These are phyloP conservation scores for Elysia crispata DNA, from an alignment of 2,888 invertebrate species.

Conservation along the genomic window DNA sequence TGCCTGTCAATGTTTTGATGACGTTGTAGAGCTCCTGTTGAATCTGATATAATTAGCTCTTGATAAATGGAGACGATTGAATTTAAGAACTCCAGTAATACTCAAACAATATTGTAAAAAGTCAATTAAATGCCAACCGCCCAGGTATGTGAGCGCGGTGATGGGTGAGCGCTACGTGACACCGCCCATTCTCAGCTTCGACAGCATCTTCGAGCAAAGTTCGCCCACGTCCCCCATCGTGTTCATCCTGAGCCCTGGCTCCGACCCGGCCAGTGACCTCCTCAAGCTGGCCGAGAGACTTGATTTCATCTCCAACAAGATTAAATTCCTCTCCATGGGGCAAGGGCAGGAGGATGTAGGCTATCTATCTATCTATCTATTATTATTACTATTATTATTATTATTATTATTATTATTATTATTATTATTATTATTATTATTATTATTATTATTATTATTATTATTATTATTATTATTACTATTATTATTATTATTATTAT, in stretches of 20 bases:
- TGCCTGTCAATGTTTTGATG: no score
- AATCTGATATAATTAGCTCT: no score
- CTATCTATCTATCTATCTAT: neutral
- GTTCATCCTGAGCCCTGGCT: slow-evolving; percentile 76
- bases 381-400: no score
- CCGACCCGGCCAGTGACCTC: slow-evolving; percentile 75
- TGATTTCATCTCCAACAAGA: slow-evolving; percentile 69
- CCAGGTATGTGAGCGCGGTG: slow-evolving; percentile 76
- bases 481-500: neutral
- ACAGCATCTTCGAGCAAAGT: slow-evolving; percentile 89
- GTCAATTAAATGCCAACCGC: no score
- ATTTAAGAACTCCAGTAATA: no score
- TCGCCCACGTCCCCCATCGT: slow-evolving; percentile 81
- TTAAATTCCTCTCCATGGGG: slow-evolving; percentile 76
- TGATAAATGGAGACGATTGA: no score
- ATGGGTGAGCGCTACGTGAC: slow-evolving; percentile 93
- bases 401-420: neutral
- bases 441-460: neutral
- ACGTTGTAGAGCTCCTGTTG: neutral
- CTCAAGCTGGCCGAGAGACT: slow-evolving; percentile 74
- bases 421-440: neutral
- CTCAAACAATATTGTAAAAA: no score
- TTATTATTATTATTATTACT: neutral
- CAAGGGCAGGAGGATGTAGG: slow-evolving; percentile 75
- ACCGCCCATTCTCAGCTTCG: slow-evolving; percentile 89